Percentiles rank a stretch among this genome's conserved stretches.
phyloP scores from a whole-genome alignment of 2,888 invertebrate genomes.

The Drosophila longiperda region DNA sequence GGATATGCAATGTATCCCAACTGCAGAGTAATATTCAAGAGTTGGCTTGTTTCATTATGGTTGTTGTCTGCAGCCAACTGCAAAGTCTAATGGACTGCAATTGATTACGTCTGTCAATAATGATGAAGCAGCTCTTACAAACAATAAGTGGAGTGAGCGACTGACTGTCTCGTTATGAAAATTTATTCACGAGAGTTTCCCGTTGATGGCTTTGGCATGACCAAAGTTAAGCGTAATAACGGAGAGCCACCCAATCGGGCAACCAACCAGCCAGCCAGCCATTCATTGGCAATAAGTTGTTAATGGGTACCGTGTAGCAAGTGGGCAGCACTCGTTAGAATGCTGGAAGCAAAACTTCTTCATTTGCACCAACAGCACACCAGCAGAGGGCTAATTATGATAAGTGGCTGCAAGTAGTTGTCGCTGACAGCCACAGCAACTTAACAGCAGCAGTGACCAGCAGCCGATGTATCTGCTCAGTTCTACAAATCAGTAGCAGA shows the following conservation, averaged over 20 bases:
- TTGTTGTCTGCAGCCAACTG: constrained; percentile 58
- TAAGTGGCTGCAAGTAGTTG: constrained; percentile 72
- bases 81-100: constrained; percentile 82
- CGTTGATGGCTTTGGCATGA: constrained; percentile 24
- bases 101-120: constrained; percentile 78
- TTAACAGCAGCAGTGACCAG: constrained; percentile 45
- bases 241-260: constrained; percentile 3
- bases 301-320: constrained; percentile 53
- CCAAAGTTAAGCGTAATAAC: constrained; percentile 24
- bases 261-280: constrained; percentile 6
- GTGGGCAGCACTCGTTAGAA: constrained; percentile 54
- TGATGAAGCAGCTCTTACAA: constrained; percentile 57
- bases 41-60: constrained; percentile 26
- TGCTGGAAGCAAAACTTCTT: constrained; percentile 54
- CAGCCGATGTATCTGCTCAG: constrained; percentile 13
- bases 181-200: constrained; percentile 47
- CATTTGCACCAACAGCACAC: constrained; percentile 51
- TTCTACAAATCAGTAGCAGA: constrained; percentile 27
- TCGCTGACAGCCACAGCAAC: constrained; percentile 55
- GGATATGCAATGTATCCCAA: constrained; percentile 2
- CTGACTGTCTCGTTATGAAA: constrained; percentile 59
- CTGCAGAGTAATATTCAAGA: constrained; percentile 13
- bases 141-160: constrained; percentile 53
- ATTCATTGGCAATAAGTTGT: constrained; percentile 57
- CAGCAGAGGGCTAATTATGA: constrained; percentile 66